Percentiles rank a stretch among this genome's conserved stretches.
Evolutionary conservation across 1,140 invertebrate species (phyloP).

Genomic region (Papilio xuthus): DNA sequence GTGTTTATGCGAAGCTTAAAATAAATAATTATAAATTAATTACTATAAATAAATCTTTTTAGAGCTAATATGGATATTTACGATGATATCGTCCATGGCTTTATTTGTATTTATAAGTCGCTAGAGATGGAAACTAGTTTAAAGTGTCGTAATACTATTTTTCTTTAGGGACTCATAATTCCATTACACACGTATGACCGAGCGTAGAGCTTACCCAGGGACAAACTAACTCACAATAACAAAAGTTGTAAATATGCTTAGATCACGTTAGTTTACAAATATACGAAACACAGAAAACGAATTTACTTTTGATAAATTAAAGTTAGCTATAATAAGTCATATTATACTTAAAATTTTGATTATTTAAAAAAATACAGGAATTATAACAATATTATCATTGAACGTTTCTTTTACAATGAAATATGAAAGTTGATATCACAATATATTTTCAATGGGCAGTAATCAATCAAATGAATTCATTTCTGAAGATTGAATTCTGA

Average conservation of each 20-base stretch:
- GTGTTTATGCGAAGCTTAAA: too few relatives aligned
- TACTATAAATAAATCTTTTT: too few relatives aligned
- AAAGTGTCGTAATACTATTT: neutral
- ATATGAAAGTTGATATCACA: neutral
- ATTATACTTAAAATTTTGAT: too few relatives aligned
- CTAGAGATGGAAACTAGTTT: neutral
- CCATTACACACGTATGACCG: neutral
- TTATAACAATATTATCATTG: neutral
- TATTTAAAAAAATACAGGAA: neutral
- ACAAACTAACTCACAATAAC: neutral
- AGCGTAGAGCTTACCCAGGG: neutral
- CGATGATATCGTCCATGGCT: neutral
- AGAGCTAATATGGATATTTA: too few relatives aligned
- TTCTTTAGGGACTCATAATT: conserved; percentile 4
- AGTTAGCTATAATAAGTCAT: too few relatives aligned
- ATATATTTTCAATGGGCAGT: neutral
- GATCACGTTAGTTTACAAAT: neutral
- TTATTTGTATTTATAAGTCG: neutral
- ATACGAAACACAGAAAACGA: neutral
- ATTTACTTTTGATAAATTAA: neutral
- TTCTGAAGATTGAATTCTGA: conserved; percentile 14
- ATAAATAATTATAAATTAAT: too few relatives aligned
- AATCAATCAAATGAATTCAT: conserved; percentile 21
- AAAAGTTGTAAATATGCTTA: conserved; percentile 5
- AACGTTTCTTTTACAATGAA: neutral